Base-by-base conservation (phyloP, 2,113 vertebrate genomes). In the Nyctereutes procyonoides region DNA sequence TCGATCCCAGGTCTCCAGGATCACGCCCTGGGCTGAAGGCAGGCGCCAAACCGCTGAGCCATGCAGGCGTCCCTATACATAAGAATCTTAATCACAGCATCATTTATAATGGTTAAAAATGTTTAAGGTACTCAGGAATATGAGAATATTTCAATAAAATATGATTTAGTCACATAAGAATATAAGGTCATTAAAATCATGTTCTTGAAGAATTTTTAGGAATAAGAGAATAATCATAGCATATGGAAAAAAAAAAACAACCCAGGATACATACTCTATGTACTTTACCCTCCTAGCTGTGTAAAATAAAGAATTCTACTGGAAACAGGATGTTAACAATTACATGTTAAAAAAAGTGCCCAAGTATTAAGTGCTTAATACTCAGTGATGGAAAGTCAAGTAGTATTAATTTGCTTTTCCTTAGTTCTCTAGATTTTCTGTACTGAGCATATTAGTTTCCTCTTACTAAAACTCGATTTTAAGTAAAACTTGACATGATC, bases 391-490 rank as follows among this genome's bases (percentile, higher is more conserved):
- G 88, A 73, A 74, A 80, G 48, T 92, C 90, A 53, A 30, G 0
- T 58, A 22, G 63, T 92, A 82, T 93, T 24, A n/a, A 76, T 43
- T 63, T 93, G 92, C 86, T 90, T 92, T 38, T 73, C 22, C 6
- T 7, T 19, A 32, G 35, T 92, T 73, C 10, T 95, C n/a, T 48
- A 43, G 22, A 22, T 87, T 94, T 77, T 58, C 79, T 76, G 11
- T 51, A 67, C 73, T n/a, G 5, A 90, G 24, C 35, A 53, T 43
- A 69, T 16, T 24, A 65, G 51, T 53, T 51, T 83, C 28, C 79
- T 93, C 90, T 88, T 30, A 19, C 13, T 85, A 92, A 60, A 48
- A 5, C 20, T 15, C 63, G 8, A 19, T 92, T 89, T 55, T 60
- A 62, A 74, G 32, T 20, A 93, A 81, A 88, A 43, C 1, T 65